Evolutionary conservation across 2,797 vertebrate species (phyloP).

Genomic region (Fringilla coelebs): DNA sequence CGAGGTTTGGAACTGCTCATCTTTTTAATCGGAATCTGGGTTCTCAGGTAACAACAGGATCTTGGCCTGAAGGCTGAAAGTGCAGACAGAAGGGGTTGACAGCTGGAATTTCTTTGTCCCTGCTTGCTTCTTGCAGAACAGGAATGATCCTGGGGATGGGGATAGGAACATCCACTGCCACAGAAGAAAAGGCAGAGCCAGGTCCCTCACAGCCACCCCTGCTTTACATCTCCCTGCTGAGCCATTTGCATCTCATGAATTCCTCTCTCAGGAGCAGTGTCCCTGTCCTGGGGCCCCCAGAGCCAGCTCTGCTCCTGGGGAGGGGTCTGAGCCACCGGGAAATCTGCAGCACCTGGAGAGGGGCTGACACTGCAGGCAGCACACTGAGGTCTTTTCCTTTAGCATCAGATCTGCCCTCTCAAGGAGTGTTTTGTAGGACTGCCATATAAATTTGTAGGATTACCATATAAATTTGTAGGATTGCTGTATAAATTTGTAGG

Average conservation of each 20-base stretch:
- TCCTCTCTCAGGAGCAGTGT: neutral
- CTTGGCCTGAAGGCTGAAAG: neutral
- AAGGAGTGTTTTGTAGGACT: neutral
- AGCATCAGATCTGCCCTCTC: neutral
- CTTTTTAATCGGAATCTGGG: neutral
- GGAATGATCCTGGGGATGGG: neutral
- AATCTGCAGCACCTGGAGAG: neutral
- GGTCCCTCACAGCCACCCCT: neutral
- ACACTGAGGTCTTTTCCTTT: neutral
- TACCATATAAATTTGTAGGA: neutral
- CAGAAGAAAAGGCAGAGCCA: neutral
- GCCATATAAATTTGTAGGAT: neutral
- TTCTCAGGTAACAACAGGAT: neutral
- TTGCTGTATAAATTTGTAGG: neutral
- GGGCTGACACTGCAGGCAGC: neutral
- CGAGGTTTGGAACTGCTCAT: neutral
- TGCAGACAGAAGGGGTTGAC: neutral
- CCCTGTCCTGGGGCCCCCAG: neutral
- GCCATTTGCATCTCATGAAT: slow-evolving; percentile 41
- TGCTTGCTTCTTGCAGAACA: neutral
- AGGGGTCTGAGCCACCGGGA: neutral
- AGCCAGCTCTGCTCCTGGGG: neutral
- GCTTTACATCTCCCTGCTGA: slow-evolving; percentile 27
- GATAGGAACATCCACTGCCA: neutral
- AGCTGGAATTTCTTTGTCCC: slow-evolving; percentile 14